Evolutionary conservation across 2,888 invertebrate species (phyloP).

Genomic region (Epinotia bilunana): DNA sequence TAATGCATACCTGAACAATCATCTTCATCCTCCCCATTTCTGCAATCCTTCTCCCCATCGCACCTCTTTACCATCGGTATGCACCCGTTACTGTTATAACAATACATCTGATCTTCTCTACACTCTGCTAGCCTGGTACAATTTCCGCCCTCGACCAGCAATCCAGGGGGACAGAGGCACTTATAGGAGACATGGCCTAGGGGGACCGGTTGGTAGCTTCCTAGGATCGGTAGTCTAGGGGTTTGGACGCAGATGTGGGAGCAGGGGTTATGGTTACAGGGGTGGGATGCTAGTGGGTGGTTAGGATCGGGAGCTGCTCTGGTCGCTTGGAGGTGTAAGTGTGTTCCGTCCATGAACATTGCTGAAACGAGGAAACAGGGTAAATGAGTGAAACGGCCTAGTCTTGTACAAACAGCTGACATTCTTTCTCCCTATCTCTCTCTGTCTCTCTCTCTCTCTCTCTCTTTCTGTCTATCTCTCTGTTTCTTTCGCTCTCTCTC

Average conservation of each 20-base stretch:
- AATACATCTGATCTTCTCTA: slow-evolving; percentile 74
- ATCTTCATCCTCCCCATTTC: slow-evolving; percentile 83
- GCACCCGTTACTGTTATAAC: slow-evolving; percentile 76
- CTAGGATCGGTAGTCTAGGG: slow-evolving; percentile 50
- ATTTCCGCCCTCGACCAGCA: slow-evolving; percentile 79
- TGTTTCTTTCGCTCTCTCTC: neutral
- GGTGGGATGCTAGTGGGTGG: slow-evolving; percentile 70
- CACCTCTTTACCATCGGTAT: slow-evolving; percentile 70
- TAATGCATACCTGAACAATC: slow-evolving; percentile 66
- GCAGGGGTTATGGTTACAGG: slow-evolving; percentile 88
- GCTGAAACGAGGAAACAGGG: slow-evolving; percentile 62
- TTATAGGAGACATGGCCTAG: slow-evolving; percentile 52
- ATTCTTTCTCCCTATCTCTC: neutral
- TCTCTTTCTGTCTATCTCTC: neutral
- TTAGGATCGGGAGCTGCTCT: slow-evolving; percentile 50
- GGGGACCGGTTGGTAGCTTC: slow-evolving; percentile 10
- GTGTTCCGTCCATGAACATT: slow-evolving; percentile 77
- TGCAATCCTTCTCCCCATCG: slow-evolving; percentile 81
- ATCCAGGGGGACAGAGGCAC: slow-evolving; percentile 88
- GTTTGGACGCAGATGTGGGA: slow-evolving; percentile 89
- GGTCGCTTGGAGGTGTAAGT: slow-evolving; percentile 66
- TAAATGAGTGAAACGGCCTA: neutral
- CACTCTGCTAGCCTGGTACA: slow-evolving; percentile 84
- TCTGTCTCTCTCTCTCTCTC: neutral
- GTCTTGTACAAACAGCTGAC: neutral